Evolutionary conservation across 2,113 vertebrate species (phyloP).

Genomic region (Dendropsophus ebraccatus): DNA sequence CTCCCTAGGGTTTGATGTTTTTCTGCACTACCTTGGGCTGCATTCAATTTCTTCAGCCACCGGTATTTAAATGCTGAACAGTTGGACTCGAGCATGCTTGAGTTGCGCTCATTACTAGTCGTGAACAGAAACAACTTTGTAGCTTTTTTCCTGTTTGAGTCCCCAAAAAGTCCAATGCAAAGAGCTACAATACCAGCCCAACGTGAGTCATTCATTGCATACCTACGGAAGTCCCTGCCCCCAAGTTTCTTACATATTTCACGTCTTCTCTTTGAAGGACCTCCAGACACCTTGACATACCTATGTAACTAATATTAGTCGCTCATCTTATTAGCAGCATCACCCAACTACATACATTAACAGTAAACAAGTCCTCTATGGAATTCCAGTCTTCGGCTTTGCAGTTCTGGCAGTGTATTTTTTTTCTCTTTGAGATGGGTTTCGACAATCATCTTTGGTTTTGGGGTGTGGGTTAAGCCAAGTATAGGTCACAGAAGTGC

Average conservation of each 20-base stretch:
- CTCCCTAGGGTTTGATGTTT: too few species aligned
- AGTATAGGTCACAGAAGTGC: constrained; percentile 33
- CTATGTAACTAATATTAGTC: not conserved
- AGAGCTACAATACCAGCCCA: too few species aligned
- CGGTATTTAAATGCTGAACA: too few species aligned
- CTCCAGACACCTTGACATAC: not conserved
- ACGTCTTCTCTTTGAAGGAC: not conserved
- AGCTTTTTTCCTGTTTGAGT: not conserved
- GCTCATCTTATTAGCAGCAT: not conserved
- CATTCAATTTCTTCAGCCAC: too few species aligned
- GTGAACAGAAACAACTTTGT: not conserved
- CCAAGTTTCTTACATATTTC: not conserved
- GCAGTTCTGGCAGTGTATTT: not conserved
- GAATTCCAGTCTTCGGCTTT: too few species aligned
- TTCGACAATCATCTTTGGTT: constrained; percentile 26
- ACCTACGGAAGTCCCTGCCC: too few species aligned
- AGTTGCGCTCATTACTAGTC: too few species aligned
- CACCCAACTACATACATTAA: not conserved
- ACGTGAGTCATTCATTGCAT: too few species aligned
- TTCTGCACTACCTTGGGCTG: too few species aligned
- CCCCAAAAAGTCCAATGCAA: not conserved
- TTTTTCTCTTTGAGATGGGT: constrained; percentile 2
- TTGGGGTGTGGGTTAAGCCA: constrained; percentile 27
- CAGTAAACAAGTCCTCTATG: not conserved
- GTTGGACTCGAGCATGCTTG: too few species aligned